Conservation (phyloP, 2,888 invertebrate genomes). For the Hirtodrosophila alboralis region DNA sequence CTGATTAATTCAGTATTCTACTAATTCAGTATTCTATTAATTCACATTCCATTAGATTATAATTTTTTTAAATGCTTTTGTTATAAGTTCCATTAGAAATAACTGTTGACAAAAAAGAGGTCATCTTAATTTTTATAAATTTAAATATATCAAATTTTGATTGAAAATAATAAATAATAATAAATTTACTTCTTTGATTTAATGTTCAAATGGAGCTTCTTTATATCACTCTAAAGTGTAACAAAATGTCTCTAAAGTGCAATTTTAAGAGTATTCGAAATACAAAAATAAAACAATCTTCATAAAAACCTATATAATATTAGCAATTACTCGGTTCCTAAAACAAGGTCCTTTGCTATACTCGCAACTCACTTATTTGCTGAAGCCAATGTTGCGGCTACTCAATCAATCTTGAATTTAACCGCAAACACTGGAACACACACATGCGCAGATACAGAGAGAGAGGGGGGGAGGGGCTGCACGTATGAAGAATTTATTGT, state of each 20-base stretch:
- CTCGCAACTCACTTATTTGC: slow-evolving; percentile 55
- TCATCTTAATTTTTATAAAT: too few species aligned
- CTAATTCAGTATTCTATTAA: too few species aligned
- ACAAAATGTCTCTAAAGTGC: slow-evolving; percentile 53
- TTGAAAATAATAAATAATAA: too few species aligned
- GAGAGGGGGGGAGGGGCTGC: not conserved
- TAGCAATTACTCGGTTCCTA: slow-evolving; percentile 46
- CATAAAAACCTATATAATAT: slow-evolving; percentile 62
- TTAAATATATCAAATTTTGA: too few species aligned
- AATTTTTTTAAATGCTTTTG: too few species aligned
- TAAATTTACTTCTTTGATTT: slow-evolving; percentile 27
- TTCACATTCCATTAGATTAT: too few species aligned
- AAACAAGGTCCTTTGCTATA: slow-evolving; percentile 45
- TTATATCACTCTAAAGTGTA: slow-evolving; percentile 49
- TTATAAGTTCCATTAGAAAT: too few species aligned
- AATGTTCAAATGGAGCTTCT: slow-evolving; percentile 17
- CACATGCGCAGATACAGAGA: not conserved
- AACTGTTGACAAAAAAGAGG: too few species aligned
- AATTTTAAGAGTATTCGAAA: slow-evolving; percentile 40
- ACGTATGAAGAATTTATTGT: slow-evolving; percentile 58
- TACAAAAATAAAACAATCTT: slow-evolving; percentile 57
- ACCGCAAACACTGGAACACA: slow-evolving; percentile 37
- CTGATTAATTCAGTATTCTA: too few species aligned
- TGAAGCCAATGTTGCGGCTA: slow-evolving; percentile 61
- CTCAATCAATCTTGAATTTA: slow-evolving; percentile 73